Percentiles rank a stretch among this genome's conserved stretches.
phyloP scores from a whole-genome alignment of 2,888 invertebrate species.

The Micoletzkya japonica region DNA sequence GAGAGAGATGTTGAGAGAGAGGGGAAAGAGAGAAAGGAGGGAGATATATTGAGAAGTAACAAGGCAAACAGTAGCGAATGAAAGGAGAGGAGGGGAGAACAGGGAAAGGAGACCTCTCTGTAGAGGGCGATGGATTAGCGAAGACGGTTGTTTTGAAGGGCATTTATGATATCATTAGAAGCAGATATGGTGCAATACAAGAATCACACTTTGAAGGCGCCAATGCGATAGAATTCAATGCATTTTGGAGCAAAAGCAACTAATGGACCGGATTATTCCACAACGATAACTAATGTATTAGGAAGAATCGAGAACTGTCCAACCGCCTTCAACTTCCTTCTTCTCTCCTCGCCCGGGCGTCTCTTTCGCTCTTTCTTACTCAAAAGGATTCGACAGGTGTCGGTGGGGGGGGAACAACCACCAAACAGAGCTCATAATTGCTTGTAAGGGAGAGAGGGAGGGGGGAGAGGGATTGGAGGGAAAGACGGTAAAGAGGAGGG shows the following conservation, averaged over 20 bases:
- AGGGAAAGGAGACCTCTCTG: not conserved
- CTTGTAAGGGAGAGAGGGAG: not conserved
- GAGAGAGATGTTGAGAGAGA: not conserved
- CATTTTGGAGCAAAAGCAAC: too few species aligned
- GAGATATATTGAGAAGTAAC: not conserved
- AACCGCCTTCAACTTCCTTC: too few species aligned
- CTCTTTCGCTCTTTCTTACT: too few species aligned
- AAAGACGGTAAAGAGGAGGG: not conserved
- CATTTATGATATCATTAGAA: too few species aligned
- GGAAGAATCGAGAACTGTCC: too few species aligned
- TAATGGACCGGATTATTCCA: too few species aligned
- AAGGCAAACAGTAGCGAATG: not conserved
- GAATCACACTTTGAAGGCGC: too few species aligned
- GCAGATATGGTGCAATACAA: too few species aligned
- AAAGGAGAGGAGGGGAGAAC: not conserved
- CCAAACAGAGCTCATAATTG: not conserved
- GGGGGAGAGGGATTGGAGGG: constrained; percentile 2
- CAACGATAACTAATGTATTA: too few species aligned
- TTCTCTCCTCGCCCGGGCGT: too few species aligned
- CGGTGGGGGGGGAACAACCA: not conserved
- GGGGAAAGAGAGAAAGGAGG: not conserved
- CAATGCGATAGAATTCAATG: too few species aligned
- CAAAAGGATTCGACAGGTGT: too few species aligned
- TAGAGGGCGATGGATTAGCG: not conserved
- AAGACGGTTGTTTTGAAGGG: not conserved